Base-by-base conservation (phyloP, 1,140 invertebrate genomes). In the Zeugodacus cucurbitae region DNA sequence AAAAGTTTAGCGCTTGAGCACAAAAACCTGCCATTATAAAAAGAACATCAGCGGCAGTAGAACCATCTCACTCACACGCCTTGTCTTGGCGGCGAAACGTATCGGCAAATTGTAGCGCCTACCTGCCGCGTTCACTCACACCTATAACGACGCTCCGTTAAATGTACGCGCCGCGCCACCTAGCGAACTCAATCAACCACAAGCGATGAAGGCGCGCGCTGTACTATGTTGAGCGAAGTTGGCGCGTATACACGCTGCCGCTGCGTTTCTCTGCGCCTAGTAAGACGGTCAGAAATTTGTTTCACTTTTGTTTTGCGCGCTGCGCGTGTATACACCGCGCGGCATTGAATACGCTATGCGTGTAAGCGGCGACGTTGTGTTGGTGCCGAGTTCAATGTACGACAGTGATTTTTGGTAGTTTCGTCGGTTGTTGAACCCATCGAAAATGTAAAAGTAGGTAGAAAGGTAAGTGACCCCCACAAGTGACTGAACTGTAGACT, bases 271-370 rank as follows among this genome's bases (percentile, higher is more conserved):
- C 87, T 57, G 32, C 82, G 88, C 89, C 89, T 89, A 64, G 74
- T 87, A 78, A 62, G 48, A 10, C 62, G 82, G 67, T 88, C 88
- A 89, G 89, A 89, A 87, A 89, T 89, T 88, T 89, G 89, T 89
- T 89, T 89, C 89, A 89, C 89, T 89, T 89, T 89, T 89, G 87
- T 88, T 89, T 74, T 87, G 88, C 78, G 59, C 88, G 86, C 88
- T 74, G 86, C 88, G 58, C 29, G 41, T 88, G 88, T 64, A 82
- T 20, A 88, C 64, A 37, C 54, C 87, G 70, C 32, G 34, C 67
- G 22, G 58, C 62, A 10, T 62, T 20, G 5, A 41, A 20, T 87
- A 67, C 8, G 87, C 48, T 37, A 59, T 37, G 57, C 34, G 54
- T 62, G 48, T 34, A 20, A 74, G 67, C 67, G 67, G 1, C 22